Base-by-base conservation (phyloP, 2,888 invertebrate species). In the Ennomos quercinarius region DNA sequence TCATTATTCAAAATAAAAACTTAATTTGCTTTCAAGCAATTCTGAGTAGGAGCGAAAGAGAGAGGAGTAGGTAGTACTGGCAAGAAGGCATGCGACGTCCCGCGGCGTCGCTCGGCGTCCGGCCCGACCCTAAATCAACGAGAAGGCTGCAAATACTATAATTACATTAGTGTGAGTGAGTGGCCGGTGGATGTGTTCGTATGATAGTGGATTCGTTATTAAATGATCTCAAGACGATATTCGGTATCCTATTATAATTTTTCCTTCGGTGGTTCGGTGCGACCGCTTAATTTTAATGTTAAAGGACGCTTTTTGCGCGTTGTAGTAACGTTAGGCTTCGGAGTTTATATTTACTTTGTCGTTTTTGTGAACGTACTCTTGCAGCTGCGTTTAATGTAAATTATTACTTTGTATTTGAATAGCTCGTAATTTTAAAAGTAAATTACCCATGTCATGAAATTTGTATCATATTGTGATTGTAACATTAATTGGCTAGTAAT, bases 211-310 rank as follows among this genome's bases (percentile, higher is more conserved):
- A 78, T 83, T 83, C 83, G 83, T 81, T 83, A 80, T 84, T 80
- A 83, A 88, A 87, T 92, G 92, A 91, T 92, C 91, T 92, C 91
- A 92, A 86, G 83, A 89, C 87, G 87, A 87, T 90, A 87, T 89
- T 91, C 89, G 89, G n/a, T n/a, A 87, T 90, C 89, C 89, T 89
- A 88, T 84, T 77, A 80, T 81, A 73, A 76, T 84, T 82, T 85
- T 78, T 84, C 81, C 82, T 84, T 77, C 65, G 67, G 68, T 66
- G 66, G 58, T 54, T 56, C 71, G 75, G 84, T 79, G 72, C 84
- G 87, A 86, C 85, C 81, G 83, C 76, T 77, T 84, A 84, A 84
- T 78, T 84, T 84, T 84, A 86, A 83, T 84, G 82, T 87, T 84
- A 84, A 86, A 76, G 89, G 86, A 89, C 89, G 91, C 89, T 91